phyloP scores from a whole-genome alignment of 2,888 invertebrate genomes.

The Rhimphoctona megacephalus region DNA sequence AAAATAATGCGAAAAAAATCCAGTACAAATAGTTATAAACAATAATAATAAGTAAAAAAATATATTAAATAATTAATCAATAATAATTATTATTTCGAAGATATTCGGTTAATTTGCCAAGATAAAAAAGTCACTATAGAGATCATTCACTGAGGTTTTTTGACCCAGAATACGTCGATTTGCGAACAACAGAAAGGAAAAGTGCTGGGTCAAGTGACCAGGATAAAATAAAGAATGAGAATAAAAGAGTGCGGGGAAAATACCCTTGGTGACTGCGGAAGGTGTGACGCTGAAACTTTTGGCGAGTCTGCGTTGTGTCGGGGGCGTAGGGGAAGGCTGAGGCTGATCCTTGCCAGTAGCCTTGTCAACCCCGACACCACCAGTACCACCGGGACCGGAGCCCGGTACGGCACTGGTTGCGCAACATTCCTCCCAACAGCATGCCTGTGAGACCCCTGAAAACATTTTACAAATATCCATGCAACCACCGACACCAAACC shows the following conservation, averaged over 20 bases:
- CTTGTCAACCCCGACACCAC: constrained; percentile 81
- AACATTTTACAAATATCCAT: constrained; percentile 72
- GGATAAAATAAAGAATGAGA: constrained; percentile 42
- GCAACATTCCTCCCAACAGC: constrained; percentile 84
- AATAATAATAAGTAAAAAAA: too few relatives aligned
- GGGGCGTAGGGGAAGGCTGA: constrained; percentile 92
- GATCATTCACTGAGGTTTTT: constrained; percentile 30
- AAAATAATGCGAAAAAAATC: too few relatives aligned
- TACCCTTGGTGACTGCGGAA: constrained; percentile 89
- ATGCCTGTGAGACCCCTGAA: constrained; percentile 83
- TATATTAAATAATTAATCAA: background rate
- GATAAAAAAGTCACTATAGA: background rate
- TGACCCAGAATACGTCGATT: background rate
- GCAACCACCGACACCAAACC: constrained; percentile 78
- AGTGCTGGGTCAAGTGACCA: constrained; percentile 33
- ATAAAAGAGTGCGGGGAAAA: constrained; percentile 68
- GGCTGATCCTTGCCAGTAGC: constrained; percentile 83
- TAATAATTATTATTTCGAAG: background rate
- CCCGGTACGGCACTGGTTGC: constrained; percentile 79
- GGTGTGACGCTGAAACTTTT: constrained; percentile 97
- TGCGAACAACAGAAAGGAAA: constrained; percentile 21
- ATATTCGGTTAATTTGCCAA: background rate
- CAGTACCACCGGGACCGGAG: constrained; percentile 75
- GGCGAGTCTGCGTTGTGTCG: constrained; percentile 94
- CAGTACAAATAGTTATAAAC: too few relatives aligned